phyloP scores from a whole-genome alignment of 1,140 invertebrate genomes.

The Nephila pilipes region DNA sequence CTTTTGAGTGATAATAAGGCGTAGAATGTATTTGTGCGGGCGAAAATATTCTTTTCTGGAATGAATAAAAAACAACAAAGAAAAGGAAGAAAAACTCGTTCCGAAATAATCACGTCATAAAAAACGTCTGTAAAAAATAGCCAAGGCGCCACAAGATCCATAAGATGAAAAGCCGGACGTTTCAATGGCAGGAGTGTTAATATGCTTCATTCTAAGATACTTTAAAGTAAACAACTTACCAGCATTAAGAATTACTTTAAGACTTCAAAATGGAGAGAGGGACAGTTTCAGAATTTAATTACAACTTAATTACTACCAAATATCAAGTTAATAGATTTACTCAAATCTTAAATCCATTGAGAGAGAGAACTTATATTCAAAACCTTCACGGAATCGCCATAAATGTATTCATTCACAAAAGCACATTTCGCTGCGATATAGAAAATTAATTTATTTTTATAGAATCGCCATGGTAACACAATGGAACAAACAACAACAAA shows the following conservation, averaged over 20 bases:
- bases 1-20: background rate
- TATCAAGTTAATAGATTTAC: too few relatives aligned
- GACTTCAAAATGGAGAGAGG: too few relatives aligned
- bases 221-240: background rate
- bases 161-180: background rate
- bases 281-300: too few relatives aligned
- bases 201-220: background rate
- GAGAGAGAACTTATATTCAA: too few relatives aligned
- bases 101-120: background rate
- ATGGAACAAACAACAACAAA: too few relatives aligned
- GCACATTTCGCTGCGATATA: too few relatives aligned
- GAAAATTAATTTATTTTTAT: too few relatives aligned
- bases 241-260: background rate
- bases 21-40: background rate
- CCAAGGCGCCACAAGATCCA: background rate
- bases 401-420: too few relatives aligned
- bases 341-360: too few relatives aligned
- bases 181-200: background rate
- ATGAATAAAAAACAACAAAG: background rate
- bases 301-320: too few relatives aligned
- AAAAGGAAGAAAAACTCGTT: background rate
- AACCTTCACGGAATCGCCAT: too few relatives aligned
- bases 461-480: too few relatives aligned
- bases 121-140: background rate
- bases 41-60: background rate